Evolutionary conservation across 2,888 invertebrate species (phyloP).

Genomic region (Stratiomys singularior): DNA sequence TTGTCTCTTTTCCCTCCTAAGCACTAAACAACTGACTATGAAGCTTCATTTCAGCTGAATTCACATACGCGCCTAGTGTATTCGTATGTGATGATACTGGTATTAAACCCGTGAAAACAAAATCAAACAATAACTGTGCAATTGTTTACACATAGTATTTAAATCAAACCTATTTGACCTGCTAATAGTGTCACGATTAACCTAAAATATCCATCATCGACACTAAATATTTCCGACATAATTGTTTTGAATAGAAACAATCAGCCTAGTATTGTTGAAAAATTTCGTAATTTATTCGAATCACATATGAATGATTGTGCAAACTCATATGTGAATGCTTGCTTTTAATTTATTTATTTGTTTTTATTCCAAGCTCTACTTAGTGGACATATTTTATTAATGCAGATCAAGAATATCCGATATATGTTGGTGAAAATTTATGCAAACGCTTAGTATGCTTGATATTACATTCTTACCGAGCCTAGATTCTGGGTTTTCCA

Average conservation of each 20-base stretch:
- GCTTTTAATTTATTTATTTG: too few relatives aligned
- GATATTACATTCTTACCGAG: background rate
- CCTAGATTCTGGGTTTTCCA: background rate
- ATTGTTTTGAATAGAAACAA: background rate
- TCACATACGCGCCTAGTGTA: too few relatives aligned
- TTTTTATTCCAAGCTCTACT: background rate
- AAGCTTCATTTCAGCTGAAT: too few relatives aligned
- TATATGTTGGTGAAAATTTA: too few relatives aligned
- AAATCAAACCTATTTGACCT: background rate
- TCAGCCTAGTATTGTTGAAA: too few relatives aligned
- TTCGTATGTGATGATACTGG: too few relatives aligned
- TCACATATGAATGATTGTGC: conserved; percentile 19
- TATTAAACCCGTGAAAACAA: too few relatives aligned
- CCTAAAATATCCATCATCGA: background rate
- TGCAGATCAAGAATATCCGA: conserved; percentile 18
- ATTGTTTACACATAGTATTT: background rate
- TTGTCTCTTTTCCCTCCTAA: too few relatives aligned
- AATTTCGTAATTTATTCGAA: background rate
- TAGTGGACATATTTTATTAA: conserved; percentile 6
- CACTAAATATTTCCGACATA: background rate
- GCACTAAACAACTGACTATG: too few relatives aligned
- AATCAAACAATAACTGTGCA: too few relatives aligned
- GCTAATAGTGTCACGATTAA: conserved; percentile 10
- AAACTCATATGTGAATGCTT: background rate
- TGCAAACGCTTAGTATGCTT: too few relatives aligned